A percentile compares a stretch with the other conserved stretches of the same genome.
These are phyloP conservation scores for Yponomeuta cagnagella DNA, from an alignment of 2,888 invertebrate species.

Conservation along the genomic window DNA sequence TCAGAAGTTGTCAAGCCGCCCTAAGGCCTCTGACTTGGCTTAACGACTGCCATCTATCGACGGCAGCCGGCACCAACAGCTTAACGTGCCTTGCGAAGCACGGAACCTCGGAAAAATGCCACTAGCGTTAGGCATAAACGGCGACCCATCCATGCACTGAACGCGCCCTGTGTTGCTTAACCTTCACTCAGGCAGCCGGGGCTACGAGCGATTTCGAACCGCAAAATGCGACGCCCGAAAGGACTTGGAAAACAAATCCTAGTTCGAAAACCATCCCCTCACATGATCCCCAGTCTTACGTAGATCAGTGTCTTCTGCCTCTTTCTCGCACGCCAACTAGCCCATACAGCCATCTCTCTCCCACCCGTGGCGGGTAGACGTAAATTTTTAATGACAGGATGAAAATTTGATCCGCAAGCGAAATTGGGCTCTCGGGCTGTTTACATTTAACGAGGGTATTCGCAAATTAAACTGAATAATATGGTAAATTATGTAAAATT, in stretches of 20 bases:
- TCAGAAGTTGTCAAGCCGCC: too few relatives aligned
- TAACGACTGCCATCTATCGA: too few relatives aligned
- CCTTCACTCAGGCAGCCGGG: too few relatives aligned
- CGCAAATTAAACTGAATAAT: background rate
- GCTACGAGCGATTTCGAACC: too few relatives aligned
- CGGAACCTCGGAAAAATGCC: too few relatives aligned
- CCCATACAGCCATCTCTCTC: background rate
- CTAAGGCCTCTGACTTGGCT: too few relatives aligned
- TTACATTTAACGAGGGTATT: background rate
- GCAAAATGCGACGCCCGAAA: background rate
- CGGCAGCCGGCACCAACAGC: too few relatives aligned
- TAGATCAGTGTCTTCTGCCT: background rate
- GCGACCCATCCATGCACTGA: too few relatives aligned
- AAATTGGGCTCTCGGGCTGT: conserved; percentile 1
- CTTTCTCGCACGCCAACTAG: background rate
- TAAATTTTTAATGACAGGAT: conserved; percentile 11
- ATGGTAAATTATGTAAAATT: conserved; percentile 2
- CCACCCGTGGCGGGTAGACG: background rate
- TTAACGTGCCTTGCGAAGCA: too few relatives aligned
- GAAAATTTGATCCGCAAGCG: conserved; percentile 8
- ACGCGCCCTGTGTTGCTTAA: too few relatives aligned
- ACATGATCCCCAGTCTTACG: background rate
- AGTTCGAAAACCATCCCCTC: background rate
- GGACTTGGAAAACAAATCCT: background rate
- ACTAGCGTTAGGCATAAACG: too few relatives aligned